phyloP scores from a whole-genome alignment of 2,888 invertebrate genomes.

The Rosalia funebris region DNA sequence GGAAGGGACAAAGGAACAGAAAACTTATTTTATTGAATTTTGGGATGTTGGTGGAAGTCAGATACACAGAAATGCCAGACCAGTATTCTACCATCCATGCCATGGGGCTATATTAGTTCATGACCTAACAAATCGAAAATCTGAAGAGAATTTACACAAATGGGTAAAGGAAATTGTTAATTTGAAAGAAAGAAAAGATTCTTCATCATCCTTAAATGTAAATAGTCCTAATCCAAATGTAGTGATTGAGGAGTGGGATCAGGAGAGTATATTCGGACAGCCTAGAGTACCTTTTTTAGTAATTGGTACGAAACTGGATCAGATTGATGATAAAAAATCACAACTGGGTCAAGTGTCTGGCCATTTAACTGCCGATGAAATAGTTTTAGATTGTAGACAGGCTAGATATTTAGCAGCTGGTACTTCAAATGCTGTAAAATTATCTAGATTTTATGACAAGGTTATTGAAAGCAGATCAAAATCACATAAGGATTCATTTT shows the following conservation, averaged over 20 bases:
- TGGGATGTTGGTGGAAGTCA: slow-evolving; percentile 98
- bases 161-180: slow-evolving; percentile 81
- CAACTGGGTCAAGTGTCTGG: slow-evolving; percentile 74
- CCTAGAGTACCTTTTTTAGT: slow-evolving; percentile 91
- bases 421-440: slow-evolving; percentile 91
- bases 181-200: slow-evolving; percentile 37
- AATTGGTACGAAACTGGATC: slow-evolving; percentile 87
- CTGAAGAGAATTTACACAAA: slow-evolving; percentile 90
- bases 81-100: slow-evolving; percentile 92
- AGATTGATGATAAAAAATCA: slow-evolving; percentile 80
- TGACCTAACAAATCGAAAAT: slow-evolving; percentile 95
- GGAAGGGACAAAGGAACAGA: slow-evolving; percentile 92
- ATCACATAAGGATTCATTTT: slow-evolving; percentile 55
- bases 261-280: slow-evolving; percentile 86
- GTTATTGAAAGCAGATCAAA: slow-evolving; percentile 70
- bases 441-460: slow-evolving; percentile 94
- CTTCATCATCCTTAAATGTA: slow-evolving; percentile 21
- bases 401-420: slow-evolving; percentile 90
- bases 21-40: slow-evolving; percentile 91
- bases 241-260: slow-evolving; percentile 77
- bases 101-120: slow-evolving; percentile 97
- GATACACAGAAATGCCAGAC: slow-evolving; percentile 91
- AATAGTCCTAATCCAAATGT: slow-evolving; percentile 8
- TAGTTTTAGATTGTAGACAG: slow-evolving; percentile 81
- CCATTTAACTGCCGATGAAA: slow-evolving; percentile 94